A percentile compares a stretch with the other conserved stretches of the same genome.
These are phyloP conservation scores for Prunella fulvescens DNA, from an alignment of 2,113 vertebrate genomes.

Conservation along the genomic window DNA sequence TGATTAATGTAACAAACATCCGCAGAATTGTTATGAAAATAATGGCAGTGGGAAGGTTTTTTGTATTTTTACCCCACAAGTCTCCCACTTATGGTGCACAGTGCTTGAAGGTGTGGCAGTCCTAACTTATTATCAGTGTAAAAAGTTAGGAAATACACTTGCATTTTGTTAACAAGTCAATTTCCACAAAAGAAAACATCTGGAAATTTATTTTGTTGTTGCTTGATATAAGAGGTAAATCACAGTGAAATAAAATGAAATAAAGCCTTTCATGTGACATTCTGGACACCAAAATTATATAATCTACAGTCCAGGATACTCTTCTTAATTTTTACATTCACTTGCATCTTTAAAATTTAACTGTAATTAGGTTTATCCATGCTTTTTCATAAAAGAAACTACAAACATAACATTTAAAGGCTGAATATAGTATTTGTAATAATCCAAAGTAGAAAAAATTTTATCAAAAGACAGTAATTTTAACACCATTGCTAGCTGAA, in stretches of 20 bases:
- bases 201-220: not conserved
- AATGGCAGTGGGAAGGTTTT: not conserved
- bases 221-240: not conserved
- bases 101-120: accelerated
- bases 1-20: not conserved
- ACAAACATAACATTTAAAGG: not conserved
- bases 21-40: not conserved
- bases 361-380: not conserved
- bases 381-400: not conserved
- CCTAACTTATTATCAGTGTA: not conserved
- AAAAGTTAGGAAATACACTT: not conserved
- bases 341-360: not conserved
- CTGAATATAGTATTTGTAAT: not conserved
- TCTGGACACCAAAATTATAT: not conserved
- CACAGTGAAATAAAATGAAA: not conserved
- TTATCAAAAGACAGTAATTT: not conserved
- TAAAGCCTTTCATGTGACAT: not conserved
- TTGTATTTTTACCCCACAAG: not conserved
- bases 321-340: not conserved
- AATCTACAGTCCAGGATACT: not conserved
- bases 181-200: not conserved
- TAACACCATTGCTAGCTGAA: not conserved
- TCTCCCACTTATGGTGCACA: not conserved
- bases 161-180: not conserved
- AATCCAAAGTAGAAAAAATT: not conserved